phyloP scores from a whole-genome alignment of 2,888 invertebrate species.

The Tetragonisca angustula region DNA sequence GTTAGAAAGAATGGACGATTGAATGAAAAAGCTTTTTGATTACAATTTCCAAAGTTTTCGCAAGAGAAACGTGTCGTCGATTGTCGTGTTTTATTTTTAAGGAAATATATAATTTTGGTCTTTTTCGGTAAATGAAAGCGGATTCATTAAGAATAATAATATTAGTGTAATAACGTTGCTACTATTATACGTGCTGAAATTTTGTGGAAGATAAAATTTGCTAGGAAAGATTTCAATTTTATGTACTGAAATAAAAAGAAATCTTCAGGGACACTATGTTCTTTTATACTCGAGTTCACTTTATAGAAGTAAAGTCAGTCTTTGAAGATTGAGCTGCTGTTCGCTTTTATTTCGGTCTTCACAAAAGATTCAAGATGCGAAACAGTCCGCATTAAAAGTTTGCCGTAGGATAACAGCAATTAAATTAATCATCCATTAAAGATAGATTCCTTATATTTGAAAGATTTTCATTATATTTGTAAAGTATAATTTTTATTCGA shows the following conservation, averaged over 20 bases:
- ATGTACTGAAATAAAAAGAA: neutral
- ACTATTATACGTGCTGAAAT: neutral
- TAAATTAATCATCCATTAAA: neutral
- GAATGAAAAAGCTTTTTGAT: neutral
- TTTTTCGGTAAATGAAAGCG: too few species aligned
- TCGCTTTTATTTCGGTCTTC: slow-evolving; percentile 3
- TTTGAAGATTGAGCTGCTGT: neutral
- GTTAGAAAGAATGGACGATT: neutral
- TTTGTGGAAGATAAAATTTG: neutral
- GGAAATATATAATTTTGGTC: too few species aligned
- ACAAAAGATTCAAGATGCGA: neutral
- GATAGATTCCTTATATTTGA: neutral
- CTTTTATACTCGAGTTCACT: neutral
- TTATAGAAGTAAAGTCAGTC: neutral
- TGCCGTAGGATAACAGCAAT: neutral
- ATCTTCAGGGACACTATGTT: neutral
- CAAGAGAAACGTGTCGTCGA: neutral
- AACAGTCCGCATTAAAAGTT: neutral
- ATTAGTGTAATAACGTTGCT: too few species aligned
- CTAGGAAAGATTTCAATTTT: too few species aligned
- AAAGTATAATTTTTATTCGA: neutral
- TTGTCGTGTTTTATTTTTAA: neutral
- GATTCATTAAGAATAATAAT: neutral
- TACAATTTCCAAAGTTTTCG: neutral
- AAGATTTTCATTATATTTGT: neutral